These are phyloP conservation scores for Dicrurus megarhynchus DNA, from an alignment of 2,113 vertebrate species.

Conservation along the genomic window DNA sequence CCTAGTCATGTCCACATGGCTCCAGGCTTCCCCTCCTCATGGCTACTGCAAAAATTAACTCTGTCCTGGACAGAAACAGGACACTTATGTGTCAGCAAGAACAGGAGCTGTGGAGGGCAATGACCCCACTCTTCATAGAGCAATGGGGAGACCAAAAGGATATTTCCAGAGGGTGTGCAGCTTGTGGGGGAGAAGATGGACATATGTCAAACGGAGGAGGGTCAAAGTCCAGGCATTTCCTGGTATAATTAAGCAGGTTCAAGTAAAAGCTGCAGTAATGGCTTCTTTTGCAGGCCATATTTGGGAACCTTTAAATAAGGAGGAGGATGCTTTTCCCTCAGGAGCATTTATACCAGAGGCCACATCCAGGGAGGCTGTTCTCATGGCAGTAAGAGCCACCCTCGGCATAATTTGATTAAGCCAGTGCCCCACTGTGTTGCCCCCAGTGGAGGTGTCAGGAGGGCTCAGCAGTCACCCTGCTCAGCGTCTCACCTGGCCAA, in stretches of 20 bases:
- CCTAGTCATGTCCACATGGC: background rate
- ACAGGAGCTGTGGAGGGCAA: background rate
- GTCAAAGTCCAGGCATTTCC: background rate
- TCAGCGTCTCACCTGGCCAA: background rate
- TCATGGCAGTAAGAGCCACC: background rate
- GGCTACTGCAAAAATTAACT: background rate
- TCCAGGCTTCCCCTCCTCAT: background rate
- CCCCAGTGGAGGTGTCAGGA: background rate
- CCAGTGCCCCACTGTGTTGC: background rate
- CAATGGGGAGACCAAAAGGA: background rate
- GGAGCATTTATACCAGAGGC: background rate
- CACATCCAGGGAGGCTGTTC: background rate
- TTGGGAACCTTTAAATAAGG: background rate
- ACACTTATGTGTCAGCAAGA: accelerated
- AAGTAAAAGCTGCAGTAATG: background rate
- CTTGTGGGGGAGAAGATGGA: background rate
- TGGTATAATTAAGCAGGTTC: background rate
- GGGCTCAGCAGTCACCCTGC: background rate
- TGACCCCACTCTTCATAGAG: background rate
- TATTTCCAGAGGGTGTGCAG: background rate
- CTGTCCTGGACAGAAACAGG: background rate
- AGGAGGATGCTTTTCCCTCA: background rate
- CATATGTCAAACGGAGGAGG: background rate
- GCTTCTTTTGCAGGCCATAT: background rate
- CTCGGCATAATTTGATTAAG: background rate